These are phyloP conservation scores for Oceanites oceanicus DNA, from an alignment of 2,113 vertebrate genomes.

Conservation along the genomic window DNA sequence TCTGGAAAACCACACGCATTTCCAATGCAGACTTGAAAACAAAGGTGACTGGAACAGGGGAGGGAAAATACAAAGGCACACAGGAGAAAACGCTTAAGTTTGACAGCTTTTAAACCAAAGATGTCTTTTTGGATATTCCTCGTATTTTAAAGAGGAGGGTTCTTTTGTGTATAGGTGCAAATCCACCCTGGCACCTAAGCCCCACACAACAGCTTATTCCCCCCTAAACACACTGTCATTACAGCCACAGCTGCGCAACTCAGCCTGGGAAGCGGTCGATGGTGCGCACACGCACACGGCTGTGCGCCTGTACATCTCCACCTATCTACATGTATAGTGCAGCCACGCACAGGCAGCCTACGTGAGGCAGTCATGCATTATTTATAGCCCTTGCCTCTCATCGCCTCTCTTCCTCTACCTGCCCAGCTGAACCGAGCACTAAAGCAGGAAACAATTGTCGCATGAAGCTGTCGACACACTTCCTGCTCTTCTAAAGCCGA, in stretches of 20 bases:
- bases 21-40: neutral
- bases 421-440: neutral
- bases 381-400: neutral
- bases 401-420: neutral
- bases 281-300: too few species aligned
- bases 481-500: neutral
- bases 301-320: neutral
- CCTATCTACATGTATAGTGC: rapidly evolving
- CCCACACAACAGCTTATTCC: neutral
- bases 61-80: neutral
- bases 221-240: neutral
- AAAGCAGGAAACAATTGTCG: neutral
- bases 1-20: neutral
- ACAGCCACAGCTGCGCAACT: neutral
- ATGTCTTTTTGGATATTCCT: neutral
- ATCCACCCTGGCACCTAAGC: neutral
- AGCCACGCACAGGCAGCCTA: neutral
- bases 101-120: neutral
- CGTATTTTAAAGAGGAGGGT: neutral
- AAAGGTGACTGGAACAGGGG: neutral
- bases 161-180: neutral
- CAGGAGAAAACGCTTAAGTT: neutral
- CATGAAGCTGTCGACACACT: neutral
- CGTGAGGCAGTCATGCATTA: neutral
- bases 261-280: rapidly evolving